These are phyloP conservation scores for Mesoligia furuncula DNA, from an alignment of 2,888 invertebrate species.

Conservation along the genomic window DNA sequence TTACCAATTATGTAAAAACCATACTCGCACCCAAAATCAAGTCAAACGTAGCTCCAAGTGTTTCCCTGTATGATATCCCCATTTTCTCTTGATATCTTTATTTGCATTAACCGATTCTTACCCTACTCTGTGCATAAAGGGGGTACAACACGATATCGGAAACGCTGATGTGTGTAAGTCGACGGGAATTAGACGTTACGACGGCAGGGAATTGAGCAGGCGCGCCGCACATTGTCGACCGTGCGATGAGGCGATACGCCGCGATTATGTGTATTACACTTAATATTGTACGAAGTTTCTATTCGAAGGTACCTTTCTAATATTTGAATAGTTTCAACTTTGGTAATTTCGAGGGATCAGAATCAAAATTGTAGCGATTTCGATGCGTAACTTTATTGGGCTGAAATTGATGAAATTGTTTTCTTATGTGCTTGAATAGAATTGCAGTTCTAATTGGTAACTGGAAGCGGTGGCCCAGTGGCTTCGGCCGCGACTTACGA, in stretches of 20 bases:
- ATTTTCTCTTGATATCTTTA: background rate
- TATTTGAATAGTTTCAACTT: constrained; percentile 29
- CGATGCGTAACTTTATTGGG: background rate
- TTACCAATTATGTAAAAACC: background rate
- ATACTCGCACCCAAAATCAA: background rate
- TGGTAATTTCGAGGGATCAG: background rate
- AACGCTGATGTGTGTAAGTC: constrained; percentile 91
- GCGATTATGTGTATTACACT: constrained; percentile 61
- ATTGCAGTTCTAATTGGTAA: background rate
- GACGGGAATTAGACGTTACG: constrained; percentile 91
- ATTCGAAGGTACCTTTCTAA: constrained; percentile 6
- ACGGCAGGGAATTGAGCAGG: constrained; percentile 88
- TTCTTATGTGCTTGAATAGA: background rate
- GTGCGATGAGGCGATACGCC: constrained; percentile 54
- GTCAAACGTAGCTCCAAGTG: background rate
- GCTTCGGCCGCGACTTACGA: too few relatives aligned
- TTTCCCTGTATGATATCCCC: background rate
- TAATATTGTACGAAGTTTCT: constrained; percentile 40
- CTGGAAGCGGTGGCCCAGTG: too few relatives aligned
- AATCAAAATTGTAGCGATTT: background rate
- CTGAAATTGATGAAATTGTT: background rate
- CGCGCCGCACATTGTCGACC: constrained; percentile 70
- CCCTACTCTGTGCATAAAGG: constrained; percentile 80
- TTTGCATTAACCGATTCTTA: constrained; percentile 43
- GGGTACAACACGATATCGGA: constrained; percentile 88